phyloP scores from a whole-genome alignment of 1,140 invertebrate species.

The Cyphomyrmex costatus region DNA sequence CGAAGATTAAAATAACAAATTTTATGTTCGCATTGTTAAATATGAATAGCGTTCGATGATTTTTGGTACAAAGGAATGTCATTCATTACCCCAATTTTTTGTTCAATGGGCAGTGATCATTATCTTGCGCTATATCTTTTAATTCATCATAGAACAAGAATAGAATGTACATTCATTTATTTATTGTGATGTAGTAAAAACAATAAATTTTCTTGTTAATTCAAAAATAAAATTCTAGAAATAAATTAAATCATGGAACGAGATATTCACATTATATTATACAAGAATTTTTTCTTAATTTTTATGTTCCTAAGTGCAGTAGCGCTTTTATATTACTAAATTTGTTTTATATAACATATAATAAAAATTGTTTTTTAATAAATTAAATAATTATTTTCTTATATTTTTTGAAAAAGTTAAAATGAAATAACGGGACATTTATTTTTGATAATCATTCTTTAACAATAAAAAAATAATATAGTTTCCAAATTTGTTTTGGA shows the following conservation, averaged over 20 bases:
- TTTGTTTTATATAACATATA: not conserved
- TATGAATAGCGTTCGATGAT: not conserved
- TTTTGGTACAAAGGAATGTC: slow-evolving; percentile 46
- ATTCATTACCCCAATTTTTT: slow-evolving; percentile 15
- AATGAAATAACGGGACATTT: not conserved
- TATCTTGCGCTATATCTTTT: not conserved
- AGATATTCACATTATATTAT: not conserved
- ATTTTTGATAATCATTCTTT: slow-evolving; percentile 10
- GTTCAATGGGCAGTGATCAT: slow-evolving; percentile 40
- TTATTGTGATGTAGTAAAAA: not conserved
- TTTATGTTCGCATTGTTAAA: slow-evolving; percentile 41
- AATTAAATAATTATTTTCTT: not conserved
- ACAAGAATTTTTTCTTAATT: not conserved
- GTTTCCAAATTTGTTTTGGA: not conserved
- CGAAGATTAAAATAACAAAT: slow-evolving; percentile 36
- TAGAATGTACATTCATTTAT: not conserved
- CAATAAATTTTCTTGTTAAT: not conserved
- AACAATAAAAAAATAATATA: not conserved
- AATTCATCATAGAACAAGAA: slow-evolving; percentile 8
- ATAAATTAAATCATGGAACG: not conserved
- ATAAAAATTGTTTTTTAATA: not conserved
- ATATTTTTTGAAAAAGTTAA: not conserved
- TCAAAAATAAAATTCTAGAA: not conserved
- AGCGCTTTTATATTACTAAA: not conserved
- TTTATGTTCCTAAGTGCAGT: not conserved